Evolutionary conservation across 2,113 vertebrate species (phyloP), one percentile per base, ranked within the genome.

Genomic region (Equus przewalskii): DNA sequence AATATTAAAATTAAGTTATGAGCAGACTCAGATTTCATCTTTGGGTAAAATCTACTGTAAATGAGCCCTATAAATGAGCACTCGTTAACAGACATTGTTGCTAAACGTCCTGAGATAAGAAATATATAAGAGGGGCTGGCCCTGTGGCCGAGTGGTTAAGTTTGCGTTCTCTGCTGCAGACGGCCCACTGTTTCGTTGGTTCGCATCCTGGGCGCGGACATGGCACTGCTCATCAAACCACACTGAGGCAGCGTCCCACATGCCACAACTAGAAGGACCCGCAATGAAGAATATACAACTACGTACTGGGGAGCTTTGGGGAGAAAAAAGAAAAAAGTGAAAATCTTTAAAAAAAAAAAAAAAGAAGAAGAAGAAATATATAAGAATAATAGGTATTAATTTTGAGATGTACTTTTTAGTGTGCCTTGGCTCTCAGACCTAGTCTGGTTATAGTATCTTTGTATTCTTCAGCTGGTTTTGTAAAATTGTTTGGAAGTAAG

Each of bases 1-100:
- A 75, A 28, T 87, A 46, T 75, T 94, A 65, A 92, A 96, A 94
- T 94, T 65, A 85, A 90, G 15, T 78, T 94, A 14, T 13, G 7
- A 60, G 36, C 88, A 49, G 49, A 69, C 44, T 88, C 0, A 67
- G n/a, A 9, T 46, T 75, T 96, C 33, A 30, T 79, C 62, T 95
- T 91, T 94, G 58, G 41, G 22, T 62, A 88, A 80, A 91, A 84
- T 93, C 12, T 83, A n/a, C 15, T 75, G 13, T 95, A 76, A 96
- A 78, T 82, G 87, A 95, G 60, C 18, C 11, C 4, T 67, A 5
- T 83, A 79, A 49, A 33, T 83, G 49, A 94, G 21, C 62, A 72
- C 30, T 65, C 8, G 28, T 94, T 96, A 96, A 89, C 8, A 78
- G 36, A 54, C 11, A 13, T 56, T 80, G 41, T 86, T 96, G 65